phyloP scores from a whole-genome alignment of 2,113 vertebrate species.

The Blennius ocellaris region DNA sequence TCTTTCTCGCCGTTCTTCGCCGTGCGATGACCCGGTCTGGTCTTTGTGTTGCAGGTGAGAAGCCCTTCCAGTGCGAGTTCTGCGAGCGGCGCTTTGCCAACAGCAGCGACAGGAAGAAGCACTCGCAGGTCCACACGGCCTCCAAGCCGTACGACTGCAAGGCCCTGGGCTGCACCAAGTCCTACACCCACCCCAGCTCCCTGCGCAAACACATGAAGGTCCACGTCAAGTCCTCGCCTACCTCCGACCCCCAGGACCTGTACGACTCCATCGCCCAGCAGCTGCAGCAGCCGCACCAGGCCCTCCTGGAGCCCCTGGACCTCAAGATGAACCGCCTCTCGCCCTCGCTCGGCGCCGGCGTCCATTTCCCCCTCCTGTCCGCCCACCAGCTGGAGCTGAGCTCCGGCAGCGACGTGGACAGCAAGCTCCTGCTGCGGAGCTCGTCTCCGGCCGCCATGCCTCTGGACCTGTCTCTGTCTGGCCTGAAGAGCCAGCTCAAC shows the following conservation, averaged over 20 bases:
- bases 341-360: slow-evolving; percentile 42
- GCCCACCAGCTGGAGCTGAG: slow-evolving; percentile 32
- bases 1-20: too few relatives aligned
- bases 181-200: slow-evolving; percentile 97
- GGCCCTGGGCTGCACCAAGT: slow-evolving; percentile 95
- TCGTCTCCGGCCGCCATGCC: slow-evolving; percentile 66
- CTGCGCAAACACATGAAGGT: slow-evolving; percentile 97
- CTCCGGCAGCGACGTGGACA: slow-evolving; percentile 43
- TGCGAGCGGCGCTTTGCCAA: slow-evolving; percentile 98
- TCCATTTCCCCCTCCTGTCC: slow-evolving; percentile 59
- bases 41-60: slow-evolving; percentile 90
- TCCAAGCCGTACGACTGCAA: slow-evolving; percentile 98
- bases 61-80: slow-evolving; percentile 97
- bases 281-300: slow-evolving; percentile 60
- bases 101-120: slow-evolving; percentile 96
- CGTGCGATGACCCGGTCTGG: not conserved
- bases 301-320: slow-evolving; percentile 72
- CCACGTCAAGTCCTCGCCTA: slow-evolving; percentile 92
- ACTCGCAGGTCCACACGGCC: slow-evolving; percentile 95
- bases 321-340: slow-evolving; percentile 75
- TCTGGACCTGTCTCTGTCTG: slow-evolving; percentile 77
- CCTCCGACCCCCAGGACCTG: slow-evolving; percentile 81
- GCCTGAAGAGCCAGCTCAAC: slow-evolving; percentile 80
- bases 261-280: slow-evolving; percentile 65
- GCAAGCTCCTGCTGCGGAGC: slow-evolving; percentile 68